Conservation (phyloP, 2,113 vertebrate species). For the Rattus rattus region DNA sequence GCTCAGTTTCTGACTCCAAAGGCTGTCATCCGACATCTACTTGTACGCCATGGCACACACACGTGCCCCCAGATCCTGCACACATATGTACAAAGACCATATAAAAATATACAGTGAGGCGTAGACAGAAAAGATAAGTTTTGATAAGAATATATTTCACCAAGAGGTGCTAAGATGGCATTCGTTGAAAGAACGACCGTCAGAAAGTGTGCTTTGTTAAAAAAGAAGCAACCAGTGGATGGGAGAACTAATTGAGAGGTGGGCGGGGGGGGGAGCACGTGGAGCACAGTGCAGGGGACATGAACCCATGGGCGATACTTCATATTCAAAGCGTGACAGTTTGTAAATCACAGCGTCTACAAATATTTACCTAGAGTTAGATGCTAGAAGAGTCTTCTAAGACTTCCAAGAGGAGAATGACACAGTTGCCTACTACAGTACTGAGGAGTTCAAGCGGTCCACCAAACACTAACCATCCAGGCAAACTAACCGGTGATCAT, state of each 20-base stretch:
- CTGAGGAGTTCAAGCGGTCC: too few relatives aligned
- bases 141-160: not conserved
- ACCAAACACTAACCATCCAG: not conserved
- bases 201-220: not conserved
- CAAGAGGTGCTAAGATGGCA: not conserved
- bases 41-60: not conserved
- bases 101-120: not conserved
- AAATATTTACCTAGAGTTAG: not conserved
- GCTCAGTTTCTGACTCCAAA: not conserved
- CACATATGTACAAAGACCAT: not conserved
- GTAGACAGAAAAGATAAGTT: not conserved
- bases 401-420: not conserved
- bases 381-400: not conserved
- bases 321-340: not conserved
- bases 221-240: not conserved
- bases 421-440: not conserved
- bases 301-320: not conserved
- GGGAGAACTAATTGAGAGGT: not conserved
- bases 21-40: too few relatives aligned
- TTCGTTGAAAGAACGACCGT: constrained; percentile 19
- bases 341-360: not conserved
- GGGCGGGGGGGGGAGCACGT: not conserved
- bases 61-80: not conserved
- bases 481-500: not conserved
- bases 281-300: not conserved